These are phyloP conservation scores for Ardeotis arabs DNA, from an alignment of 2,113 vertebrate genomes.

Conservation along the genomic window DNA sequence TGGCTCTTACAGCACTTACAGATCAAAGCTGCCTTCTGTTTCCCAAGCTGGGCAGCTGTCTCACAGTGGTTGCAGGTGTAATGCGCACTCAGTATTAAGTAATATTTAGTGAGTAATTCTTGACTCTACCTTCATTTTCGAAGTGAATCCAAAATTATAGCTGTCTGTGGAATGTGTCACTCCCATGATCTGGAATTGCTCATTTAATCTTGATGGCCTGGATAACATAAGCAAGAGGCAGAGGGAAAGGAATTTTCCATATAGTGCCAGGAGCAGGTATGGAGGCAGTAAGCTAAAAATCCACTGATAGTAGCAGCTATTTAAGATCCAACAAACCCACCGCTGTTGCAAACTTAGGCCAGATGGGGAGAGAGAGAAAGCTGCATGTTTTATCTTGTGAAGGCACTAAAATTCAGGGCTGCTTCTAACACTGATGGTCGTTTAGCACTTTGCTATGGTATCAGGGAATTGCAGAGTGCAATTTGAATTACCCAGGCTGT, in stretches of 20 bases:
- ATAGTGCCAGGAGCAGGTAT: rapidly evolving
- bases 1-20: neutral
- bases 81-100: neutral
- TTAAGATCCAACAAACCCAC: neutral
- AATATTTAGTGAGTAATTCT: neutral
- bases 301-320: neutral
- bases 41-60: neutral
- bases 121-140: neutral
- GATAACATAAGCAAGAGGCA: neutral
- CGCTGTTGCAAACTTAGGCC: neutral
- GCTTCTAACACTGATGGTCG: neutral
- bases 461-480: neutral
- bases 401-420: neutral
- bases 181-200: neutral
- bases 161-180: neutral
- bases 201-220: neutral
- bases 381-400: neutral
- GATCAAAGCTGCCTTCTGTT: neutral
- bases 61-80: neutral
- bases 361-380: neutral
- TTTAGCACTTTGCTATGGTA: neutral
- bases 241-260: neutral
- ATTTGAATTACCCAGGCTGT: neutral
- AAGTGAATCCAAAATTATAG: neutral
- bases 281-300: neutral